Evolutionary conservation across 1,140 invertebrate genomes (phyloP).

Genomic region (Lepidostoma basale): DNA sequence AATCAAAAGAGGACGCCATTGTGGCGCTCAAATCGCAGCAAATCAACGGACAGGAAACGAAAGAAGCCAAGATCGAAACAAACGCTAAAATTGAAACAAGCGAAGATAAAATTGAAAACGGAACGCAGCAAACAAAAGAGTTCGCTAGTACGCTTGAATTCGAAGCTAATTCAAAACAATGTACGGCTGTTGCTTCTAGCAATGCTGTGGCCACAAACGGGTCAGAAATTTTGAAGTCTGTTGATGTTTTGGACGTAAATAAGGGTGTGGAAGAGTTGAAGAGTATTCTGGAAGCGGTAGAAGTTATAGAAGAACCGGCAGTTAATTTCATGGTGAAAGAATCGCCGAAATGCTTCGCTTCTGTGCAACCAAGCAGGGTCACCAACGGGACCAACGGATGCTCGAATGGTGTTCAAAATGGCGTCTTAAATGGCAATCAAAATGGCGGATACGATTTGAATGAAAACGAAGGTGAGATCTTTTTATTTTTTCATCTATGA

Average conservation of each 20-base stretch:
- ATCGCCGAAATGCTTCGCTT: not conserved
- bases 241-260: too few species aligned
- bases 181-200: too few species aligned
- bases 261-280: constrained; percentile 1
- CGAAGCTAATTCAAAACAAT: too few species aligned
- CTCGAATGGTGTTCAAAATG: not conserved
- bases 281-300: not conserved
- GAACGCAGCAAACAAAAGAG: too few species aligned
- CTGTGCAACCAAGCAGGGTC: not conserved
- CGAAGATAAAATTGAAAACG: too few species aligned
- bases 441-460: too few species aligned
- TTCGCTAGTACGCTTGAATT: too few species aligned
- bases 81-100: too few species aligned
- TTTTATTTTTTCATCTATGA: too few species aligned
- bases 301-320: not conserved
- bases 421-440: not conserved
- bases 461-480: too few species aligned
- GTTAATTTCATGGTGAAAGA: not conserved
- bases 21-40: not conserved
- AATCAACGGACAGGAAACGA: not conserved
- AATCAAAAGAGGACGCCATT: not conserved
- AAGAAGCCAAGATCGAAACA: not conserved
- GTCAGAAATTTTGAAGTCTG: too few species aligned
- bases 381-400: constrained; percentile 4
- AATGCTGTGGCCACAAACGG: too few species aligned